Base-by-base conservation (phyloP, 2,797 vertebrate genomes). In the Xyrichtys novacula region DNA sequence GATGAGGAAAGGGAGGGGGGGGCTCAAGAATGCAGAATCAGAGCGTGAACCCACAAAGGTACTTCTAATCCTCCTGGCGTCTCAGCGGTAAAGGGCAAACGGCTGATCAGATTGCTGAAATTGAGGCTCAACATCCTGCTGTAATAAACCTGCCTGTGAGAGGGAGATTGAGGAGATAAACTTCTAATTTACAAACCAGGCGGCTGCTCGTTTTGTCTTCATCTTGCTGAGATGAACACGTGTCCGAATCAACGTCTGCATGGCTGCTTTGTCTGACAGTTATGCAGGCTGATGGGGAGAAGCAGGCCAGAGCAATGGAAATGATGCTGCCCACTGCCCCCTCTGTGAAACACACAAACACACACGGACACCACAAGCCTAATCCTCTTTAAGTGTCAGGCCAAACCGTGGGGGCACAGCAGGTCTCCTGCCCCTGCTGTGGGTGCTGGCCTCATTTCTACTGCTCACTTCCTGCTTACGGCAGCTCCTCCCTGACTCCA, bases 21-120 rank as follows among this genome's bases (percentile, higher is more conserved):
- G 80, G 84, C 54, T 83, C 19, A 78, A 83, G 86, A 84, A 84
- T 84, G 71, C 71, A 80, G 65, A 88, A 80, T 75, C 52, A 69
- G 78, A 88, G 73, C 56, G 4, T 79, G 72, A 84, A 85, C 81
- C 48, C 75, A 71, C 72, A 70, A 71, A 86, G 86, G 80, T 82
- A 39, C 66, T 76, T 83, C 77, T 88, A 87, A 91, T 89, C 88
- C 80, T 76, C 49, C 59, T 9, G 78, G 74, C 42, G 57, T 83
- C 80, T 75, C 55, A 15, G 68, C 57, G 1, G 78, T 79, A 90
- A 91, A 90, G 88, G 86, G 78, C 88, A 89, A 86, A 80, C 20
- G 79, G 82, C 84, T 88, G 89, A 88, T 92, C 89, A 80, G 86
- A 88, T 88, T 86, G 74, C 84, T 83, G 78, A 88, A 87, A 86